These are phyloP conservation scores for Hassar affinis DNA, from an alignment of 2,113 vertebrate genomes.

Conservation along the genomic window DNA sequence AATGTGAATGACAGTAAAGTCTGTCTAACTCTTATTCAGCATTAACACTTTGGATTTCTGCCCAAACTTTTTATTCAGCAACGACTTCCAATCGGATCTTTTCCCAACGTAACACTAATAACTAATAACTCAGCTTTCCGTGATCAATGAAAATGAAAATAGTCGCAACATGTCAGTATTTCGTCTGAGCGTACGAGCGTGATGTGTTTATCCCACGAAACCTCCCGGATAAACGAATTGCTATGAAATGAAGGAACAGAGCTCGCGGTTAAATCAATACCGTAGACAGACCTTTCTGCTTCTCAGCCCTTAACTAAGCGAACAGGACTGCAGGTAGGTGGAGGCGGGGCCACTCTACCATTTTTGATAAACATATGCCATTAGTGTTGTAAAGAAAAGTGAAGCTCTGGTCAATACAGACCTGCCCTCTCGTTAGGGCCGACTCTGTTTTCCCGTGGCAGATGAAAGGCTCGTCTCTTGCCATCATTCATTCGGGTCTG, in stretches of 20 bases:
- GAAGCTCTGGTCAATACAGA: conserved; percentile 45
- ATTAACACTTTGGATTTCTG: too few species aligned
- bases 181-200: background rate
- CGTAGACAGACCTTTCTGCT: background rate
- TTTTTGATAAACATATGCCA: conserved; percentile 47
- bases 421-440: conserved; percentile 47
- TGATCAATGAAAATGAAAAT: background rate
- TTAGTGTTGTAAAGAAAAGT: conserved; percentile 44
- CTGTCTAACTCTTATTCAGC: too few species aligned
- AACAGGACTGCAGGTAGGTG: conserved; percentile 6
- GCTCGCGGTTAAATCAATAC: background rate
- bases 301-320: conserved; percentile 2
- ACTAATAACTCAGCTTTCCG: background rate
- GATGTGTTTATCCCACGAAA: too few species aligned
- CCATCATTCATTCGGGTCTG: conserved; percentile 34
- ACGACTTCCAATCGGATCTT: too few species aligned
- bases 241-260: background rate
- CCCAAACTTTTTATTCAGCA: background rate
- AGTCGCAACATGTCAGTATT: background rate
- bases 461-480: conserved; percentile 47
- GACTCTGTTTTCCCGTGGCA: conserved; percentile 11
- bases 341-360: conserved; percentile 31
- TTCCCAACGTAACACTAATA: too few species aligned
- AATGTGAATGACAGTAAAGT: too few species aligned
- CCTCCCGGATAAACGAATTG: background rate